Evolutionary conservation across 2,888 invertebrate species (phyloP), one percentile per base, ranked within the genome.

Genomic region (Erebia aethiops): DNA sequence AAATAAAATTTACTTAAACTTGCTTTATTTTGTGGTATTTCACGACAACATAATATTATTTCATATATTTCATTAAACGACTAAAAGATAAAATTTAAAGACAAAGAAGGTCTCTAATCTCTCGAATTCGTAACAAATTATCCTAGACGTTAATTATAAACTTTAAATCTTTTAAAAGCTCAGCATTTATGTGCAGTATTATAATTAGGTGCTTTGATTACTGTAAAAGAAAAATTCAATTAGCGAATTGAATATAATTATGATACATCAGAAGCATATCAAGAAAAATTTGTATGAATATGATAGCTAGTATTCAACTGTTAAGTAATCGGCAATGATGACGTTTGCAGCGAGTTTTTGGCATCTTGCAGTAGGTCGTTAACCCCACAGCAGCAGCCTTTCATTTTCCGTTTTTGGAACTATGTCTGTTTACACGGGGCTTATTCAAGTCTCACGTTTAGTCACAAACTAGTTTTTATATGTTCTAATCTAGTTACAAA

Each of bases 341-440:
- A 74, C 52, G 73, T 70, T 69, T 62, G 49, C 62, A 70, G 71
- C 71, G 69, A 75, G 71, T 68, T 77, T 75, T 77, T 70, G 73
- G 74, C 73, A 72, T 68, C 72, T 73, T 65, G 46, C 71, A 58
- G 57, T 16, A 61, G 76, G 75, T 77, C 76, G 74, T 75, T 74
- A 69, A 77, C 75, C 74, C 71, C 66, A 52, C 65, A 74, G 63
- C 58, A 60, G 71, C 70, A 71, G 71, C 76, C 76, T 77, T 77
- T 77, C 74, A 75, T 75, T 77, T 77, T 77, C 74, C 72, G 74
- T 74, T 77, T 74, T 74, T 69, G 72, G 71, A 67, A 67, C 69
- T 71, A 65, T 73, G 62, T 67, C 69, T 73, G 69, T 69, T 71
- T 67, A 71, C 66, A 63, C 62, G 60, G 58, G 43, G 43, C 61